These are phyloP conservation scores for Myotis findleyi DNA, from an alignment of 2,797 vertebrate genomes.

Conservation along the genomic window DNA sequence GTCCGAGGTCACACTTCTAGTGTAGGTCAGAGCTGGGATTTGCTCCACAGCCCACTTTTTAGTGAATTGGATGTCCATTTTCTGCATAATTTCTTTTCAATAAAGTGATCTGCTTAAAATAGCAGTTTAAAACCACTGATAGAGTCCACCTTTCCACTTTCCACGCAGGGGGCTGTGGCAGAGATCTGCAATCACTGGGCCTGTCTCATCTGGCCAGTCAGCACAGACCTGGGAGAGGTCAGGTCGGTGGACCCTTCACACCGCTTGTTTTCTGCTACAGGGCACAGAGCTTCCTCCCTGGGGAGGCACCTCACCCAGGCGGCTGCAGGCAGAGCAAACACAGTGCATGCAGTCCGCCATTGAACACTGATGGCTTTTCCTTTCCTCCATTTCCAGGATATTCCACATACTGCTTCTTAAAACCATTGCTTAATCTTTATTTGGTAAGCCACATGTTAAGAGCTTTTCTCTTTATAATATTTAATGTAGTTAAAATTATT, in stretches of 20 bases:
- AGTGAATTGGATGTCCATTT: no score
- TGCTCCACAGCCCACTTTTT: no score
- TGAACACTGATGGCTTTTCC: no score
- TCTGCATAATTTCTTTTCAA: no score
- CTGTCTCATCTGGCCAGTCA: neutral
- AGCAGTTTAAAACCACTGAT: neutral
- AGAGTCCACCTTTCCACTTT: neutral
- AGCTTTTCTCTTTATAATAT: neutral
- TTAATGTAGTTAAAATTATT: neutral
- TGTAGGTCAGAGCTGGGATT: no score
- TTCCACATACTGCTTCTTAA: neutral
- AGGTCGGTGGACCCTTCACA: rapidly evolving
- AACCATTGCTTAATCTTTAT: neutral
- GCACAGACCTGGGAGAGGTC: neutral
- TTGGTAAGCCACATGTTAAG: neutral
- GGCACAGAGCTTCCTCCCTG: no score
- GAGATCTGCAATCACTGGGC: neutral
- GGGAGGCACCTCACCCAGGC: no score
- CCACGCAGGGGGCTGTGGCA: no score
- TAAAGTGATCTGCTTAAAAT: no score
- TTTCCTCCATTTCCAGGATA: neutral
- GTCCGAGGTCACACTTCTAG: no score
- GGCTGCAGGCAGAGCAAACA: no score
- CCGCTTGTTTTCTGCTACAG: neutral
- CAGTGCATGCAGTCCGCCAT: rapidly evolving